phyloP scores from a whole-genome alignment of 2,888 invertebrate species.

The Phengaris arion region DNA sequence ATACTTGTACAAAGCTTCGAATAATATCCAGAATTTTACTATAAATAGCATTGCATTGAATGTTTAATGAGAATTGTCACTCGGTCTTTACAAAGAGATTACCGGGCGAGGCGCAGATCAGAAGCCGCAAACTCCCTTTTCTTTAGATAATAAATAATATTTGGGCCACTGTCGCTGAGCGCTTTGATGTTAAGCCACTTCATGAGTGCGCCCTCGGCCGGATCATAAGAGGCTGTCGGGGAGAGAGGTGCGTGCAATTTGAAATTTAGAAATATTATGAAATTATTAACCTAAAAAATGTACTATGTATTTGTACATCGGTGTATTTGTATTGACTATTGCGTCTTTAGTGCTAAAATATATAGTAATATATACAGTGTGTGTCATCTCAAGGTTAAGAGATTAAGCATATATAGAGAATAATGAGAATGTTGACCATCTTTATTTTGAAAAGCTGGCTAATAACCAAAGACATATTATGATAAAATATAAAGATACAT shows the following conservation, averaged over 20 bases:
- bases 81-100: no score
- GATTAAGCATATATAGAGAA: no score
- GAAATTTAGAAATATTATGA: neutral
- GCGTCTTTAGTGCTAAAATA: no score
- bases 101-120: neutral
- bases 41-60: neutral
- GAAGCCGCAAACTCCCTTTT: neutral
- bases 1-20: no score
- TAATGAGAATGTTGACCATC: no score
- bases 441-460: no score
- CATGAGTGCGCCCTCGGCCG: neutral
- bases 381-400: no score
- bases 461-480: no score
- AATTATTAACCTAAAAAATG: neutral
- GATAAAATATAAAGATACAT: no score
- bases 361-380: no score
- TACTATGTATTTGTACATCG: no score
- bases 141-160: neutral
- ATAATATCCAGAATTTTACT: neutral
- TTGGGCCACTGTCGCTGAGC: neutral
- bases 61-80: neutral
- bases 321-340: no score
- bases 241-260: neutral
- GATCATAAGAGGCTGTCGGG: neutral
- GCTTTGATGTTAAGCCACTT: constrained; percentile 7